Percentiles rank a stretch among this genome's conserved stretches.
phyloP scores from a whole-genome alignment of 1,140 invertebrate genomes.

The Magallana angulata region DNA sequence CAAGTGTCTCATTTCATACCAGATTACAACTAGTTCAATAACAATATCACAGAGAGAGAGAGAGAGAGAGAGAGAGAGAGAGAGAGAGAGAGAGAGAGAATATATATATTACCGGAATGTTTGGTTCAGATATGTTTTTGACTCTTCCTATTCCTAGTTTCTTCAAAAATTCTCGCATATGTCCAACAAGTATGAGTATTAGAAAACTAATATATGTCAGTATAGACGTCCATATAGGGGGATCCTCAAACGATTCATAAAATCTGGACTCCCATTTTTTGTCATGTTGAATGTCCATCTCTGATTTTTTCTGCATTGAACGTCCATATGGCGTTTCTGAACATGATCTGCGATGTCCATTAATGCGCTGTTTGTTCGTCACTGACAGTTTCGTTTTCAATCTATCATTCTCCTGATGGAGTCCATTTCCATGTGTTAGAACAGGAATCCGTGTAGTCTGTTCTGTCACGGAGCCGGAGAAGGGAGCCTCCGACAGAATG shows the following conservation, averaged over 20 bases:
- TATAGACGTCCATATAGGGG: slow-evolving; percentile 1
- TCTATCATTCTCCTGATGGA: not conserved
- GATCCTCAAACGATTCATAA: slow-evolving; percentile 4
- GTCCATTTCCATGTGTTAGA: not conserved
- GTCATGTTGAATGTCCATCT: slow-evolving; percentile 12
- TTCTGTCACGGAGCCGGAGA: not conserved
- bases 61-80: slow-evolving; percentile 7
- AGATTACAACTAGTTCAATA: too few relatives aligned
- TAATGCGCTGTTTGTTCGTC: not conserved
- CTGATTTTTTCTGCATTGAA: not conserved
- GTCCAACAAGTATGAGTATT: slow-evolving; percentile 28
- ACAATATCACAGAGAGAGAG: not conserved
- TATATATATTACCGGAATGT: slow-evolving; percentile 5
- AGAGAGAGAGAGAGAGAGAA: not conserved
- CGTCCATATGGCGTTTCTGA: slow-evolving; percentile 14
- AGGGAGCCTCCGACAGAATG: not conserved
- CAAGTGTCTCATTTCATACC: too few relatives aligned
- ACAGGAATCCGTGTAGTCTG: not conserved
- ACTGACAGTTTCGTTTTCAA: slow-evolving; percentile 16
- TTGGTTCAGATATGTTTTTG: slow-evolving; percentile 24
- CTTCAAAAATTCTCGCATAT: slow-evolving; percentile 10
- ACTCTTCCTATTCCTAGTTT: slow-evolving; percentile 23
- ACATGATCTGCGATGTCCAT: slow-evolving; percentile 3
- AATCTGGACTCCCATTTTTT: not conserved
- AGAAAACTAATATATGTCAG: slow-evolving; percentile 26